Evolutionary conservation across 2,797 vertebrate genomes (phyloP).

Genomic region (Xyrichtys novacula): DNA sequence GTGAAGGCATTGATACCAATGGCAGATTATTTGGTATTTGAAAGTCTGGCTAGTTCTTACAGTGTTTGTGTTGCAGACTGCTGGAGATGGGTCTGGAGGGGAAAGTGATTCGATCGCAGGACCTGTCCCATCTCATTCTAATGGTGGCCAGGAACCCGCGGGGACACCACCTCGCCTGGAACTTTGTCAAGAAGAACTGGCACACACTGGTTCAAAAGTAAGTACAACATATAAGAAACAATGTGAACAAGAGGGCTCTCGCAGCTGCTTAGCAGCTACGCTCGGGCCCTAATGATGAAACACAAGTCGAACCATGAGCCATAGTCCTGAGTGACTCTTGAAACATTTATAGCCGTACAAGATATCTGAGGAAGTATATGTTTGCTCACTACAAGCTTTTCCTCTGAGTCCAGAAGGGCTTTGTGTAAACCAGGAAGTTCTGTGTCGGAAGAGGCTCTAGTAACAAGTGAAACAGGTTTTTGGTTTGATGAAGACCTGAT

Average conservation of each 20-base stretch:
- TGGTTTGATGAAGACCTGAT: not conserved
- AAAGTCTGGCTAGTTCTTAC: too few species aligned
- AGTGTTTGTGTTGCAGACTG: constrained; percentile 73
- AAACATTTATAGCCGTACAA: not conserved
- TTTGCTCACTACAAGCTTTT: not conserved
- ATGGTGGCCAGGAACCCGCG: constrained; percentile 79
- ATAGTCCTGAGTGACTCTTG: not conserved
- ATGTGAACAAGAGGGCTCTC: too few species aligned
- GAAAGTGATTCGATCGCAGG: constrained; percentile 83
- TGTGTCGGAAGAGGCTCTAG: not conserved
- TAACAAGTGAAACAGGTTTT: constrained; percentile 8
- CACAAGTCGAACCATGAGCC: not conserved
- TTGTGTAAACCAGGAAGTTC: not conserved
- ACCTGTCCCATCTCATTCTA: constrained; percentile 78
- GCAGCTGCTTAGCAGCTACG: too few species aligned
- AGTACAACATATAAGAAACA: constrained; percentile 48
- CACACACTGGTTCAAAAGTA: constrained; percentile 83
- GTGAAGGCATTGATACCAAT: not conserved
- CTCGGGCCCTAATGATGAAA: too few species aligned
- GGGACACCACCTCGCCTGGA: constrained; percentile 84
- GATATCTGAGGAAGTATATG: not conserved
- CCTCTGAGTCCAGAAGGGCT: not conserved
- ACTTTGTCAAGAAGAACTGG: constrained; percentile 87
- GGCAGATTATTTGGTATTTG: not conserved
- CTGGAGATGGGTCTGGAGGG: constrained; percentile 84